Conservation (phyloP, 2,113 vertebrate genomes). For the Muntiacus muntjak region DNA sequence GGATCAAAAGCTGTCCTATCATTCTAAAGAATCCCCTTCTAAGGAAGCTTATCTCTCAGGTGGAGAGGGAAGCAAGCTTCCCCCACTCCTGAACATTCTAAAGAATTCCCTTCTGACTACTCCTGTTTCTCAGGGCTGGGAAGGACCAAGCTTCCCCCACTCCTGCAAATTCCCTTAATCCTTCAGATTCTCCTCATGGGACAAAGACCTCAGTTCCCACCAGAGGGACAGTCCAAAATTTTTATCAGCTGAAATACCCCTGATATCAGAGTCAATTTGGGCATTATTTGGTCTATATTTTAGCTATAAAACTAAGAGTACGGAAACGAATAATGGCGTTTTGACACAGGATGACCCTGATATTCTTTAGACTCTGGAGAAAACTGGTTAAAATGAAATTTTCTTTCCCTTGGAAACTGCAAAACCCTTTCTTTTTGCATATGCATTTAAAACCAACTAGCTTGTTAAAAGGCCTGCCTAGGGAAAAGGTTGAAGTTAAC, state of each 20-base stretch:
- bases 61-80: no score
- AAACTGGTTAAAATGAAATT: not conserved
- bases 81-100: no score
- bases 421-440: accelerated
- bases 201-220: not conserved
- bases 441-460: not conserved
- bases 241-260: not conserved
- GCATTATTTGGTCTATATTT: not conserved
- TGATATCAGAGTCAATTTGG: not conserved
- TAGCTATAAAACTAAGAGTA: not conserved
- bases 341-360: not conserved
- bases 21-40: not conserved
- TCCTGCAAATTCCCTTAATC: not conserved
- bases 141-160: not conserved
- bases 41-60: no score
- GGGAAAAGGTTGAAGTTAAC: not conserved
- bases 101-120: no score
- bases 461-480: not conserved
- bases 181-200: not conserved
- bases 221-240: not conserved
- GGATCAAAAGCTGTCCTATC: not conserved
- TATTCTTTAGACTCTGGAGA: not conserved
- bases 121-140: no score
- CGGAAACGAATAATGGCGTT: not conserved
- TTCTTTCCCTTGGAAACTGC: not conserved